Evolutionary conservation across 2,113 vertebrate species (phyloP), one percentile per base, ranked within the genome.

Genomic region (Hydropotes inermis): DNA sequence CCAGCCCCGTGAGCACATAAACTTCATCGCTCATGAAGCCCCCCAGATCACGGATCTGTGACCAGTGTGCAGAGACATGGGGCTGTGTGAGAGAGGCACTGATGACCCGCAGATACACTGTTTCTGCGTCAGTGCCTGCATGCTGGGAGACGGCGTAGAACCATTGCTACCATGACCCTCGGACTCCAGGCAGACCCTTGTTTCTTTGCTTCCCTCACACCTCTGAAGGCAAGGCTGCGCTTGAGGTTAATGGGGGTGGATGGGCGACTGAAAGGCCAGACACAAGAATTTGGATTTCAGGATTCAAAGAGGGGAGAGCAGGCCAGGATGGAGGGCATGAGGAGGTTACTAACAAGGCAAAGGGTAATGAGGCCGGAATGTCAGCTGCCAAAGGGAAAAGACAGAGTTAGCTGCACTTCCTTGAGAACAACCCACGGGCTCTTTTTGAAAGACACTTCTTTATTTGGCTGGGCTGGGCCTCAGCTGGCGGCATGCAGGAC

Each of bases 41-140:
- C 17, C 70, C 61, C 74, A 45, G 3, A 14, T 33, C 50, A 33
- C 43, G 45, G n/a, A 87, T 33, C 8, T 2, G 1, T 30, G 60
- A 33, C 47, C 23, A 33, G 14, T 12, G 25, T 84, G 43, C 54
- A 33, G 5, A 11, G 64, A 57, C 61, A 67, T 78, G 30, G 50
- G 33, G 58, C 58, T 45, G 19, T 25, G 3, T 16, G 50, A n/a
- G 15, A 17, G 17, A 0, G 0, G 17, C 1, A 15, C 6, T 28
- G 82, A 25, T 21, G 81, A 79, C 23, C 70, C 83, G 47, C 39
- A 82, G n/a, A 47, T 27, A 8, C 19, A 12, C 25, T 85, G 25
- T n/a, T 89, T 54, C 81, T 17, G 15, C 0, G 0, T 76, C 33
- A 3, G 43, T 0, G 0, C 47, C 61, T 47, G 7, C 11, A 15